phyloP scores from a whole-genome alignment of 2,797 vertebrate genomes.

The Meda fulgida region DNA sequence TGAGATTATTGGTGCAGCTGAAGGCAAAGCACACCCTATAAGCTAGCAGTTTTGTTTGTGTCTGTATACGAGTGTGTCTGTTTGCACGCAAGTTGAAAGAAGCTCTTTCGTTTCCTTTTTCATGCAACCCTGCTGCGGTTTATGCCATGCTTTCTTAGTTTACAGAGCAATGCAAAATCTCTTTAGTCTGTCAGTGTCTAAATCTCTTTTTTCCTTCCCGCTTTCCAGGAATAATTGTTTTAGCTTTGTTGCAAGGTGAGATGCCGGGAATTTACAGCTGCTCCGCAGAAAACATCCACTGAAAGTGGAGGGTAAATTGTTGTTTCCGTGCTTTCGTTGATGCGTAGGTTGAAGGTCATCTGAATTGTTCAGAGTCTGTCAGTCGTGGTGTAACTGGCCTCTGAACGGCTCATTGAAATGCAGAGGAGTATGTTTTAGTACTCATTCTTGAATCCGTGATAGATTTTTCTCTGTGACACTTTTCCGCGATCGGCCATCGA shows the following conservation, averaged over 20 bases:
- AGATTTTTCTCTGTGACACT: conserved; percentile 49
- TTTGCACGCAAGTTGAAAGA: conserved; percentile 6
- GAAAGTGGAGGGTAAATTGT: background rate
- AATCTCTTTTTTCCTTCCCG: conserved; percentile 22
- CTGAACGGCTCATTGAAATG: conserved; percentile 60
- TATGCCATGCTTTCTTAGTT: conserved; percentile 44
- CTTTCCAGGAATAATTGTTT: conserved; percentile 47
- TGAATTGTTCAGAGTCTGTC: conserved; percentile 2
- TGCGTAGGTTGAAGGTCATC: conserved; percentile 43
- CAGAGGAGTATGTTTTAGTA: conserved; percentile 50
- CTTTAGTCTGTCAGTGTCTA: conserved; percentile 43
- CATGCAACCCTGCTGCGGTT: conserved; percentile 27
- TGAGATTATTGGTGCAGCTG: conserved; percentile 21
- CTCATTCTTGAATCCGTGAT: conserved; percentile 44
- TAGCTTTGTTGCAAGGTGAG: conserved; percentile 38
- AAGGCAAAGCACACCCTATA: conserved; percentile 18
- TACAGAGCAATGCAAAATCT: conserved; percentile 44
- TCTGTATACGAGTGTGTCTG: background rate
- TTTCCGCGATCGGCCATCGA: conserved; percentile 53
- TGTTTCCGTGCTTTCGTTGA: background rate
- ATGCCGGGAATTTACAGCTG: conserved; percentile 6
- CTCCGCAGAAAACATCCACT: conserved; percentile 33
- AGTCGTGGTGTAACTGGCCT: background rate
- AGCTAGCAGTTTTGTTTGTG: conserved; percentile 17
- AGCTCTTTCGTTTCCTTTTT: conserved; percentile 32